Evolutionary conservation across 1,140 invertebrate species (phyloP).

Genomic region (Scaptomyza montana): DNA sequence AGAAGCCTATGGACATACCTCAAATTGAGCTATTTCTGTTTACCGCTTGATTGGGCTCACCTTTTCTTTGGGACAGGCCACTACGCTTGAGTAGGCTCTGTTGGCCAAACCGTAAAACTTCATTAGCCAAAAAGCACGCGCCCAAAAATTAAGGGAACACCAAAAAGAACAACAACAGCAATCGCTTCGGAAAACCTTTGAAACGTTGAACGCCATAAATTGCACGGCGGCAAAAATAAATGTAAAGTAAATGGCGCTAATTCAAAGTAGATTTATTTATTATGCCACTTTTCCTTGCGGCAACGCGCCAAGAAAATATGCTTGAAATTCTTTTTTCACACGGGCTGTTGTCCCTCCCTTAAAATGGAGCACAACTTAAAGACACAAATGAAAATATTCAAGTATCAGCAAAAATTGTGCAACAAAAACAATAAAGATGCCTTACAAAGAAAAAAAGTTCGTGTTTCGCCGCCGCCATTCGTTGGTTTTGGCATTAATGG

Average conservation of each 20-base stretch:
- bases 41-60: conserved; percentile 51
- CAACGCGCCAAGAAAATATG: conserved; percentile 75
- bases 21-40: conserved; percentile 54
- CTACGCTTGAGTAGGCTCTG: background rate
- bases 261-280: conserved; percentile 82
- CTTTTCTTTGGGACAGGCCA: conserved; percentile 21
- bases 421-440: conserved; percentile 59
- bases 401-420: conserved; percentile 52
- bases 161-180: conserved; percentile 3
- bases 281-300: conserved; percentile 72
- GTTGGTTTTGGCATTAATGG: conserved; percentile 5
- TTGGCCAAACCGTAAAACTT: conserved; percentile 67
- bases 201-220: conserved; percentile 62
- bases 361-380: background rate
- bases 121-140: conserved; percentile 79
- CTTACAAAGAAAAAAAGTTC: conserved; percentile 17
- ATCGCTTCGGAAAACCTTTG: background rate
- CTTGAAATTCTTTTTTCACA: conserved; percentile 58
- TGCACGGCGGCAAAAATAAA: conserved; percentile 74
- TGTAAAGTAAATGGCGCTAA: conserved; percentile 81
- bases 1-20: conserved; percentile 44
- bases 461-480: background rate
- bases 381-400: conserved; percentile 65
- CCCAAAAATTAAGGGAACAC: conserved; percentile 56
- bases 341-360: conserved; percentile 41